Evolutionary conservation across 2,797 vertebrate species (phyloP).

Genomic region (Halcyon smyrnensis): DNA sequence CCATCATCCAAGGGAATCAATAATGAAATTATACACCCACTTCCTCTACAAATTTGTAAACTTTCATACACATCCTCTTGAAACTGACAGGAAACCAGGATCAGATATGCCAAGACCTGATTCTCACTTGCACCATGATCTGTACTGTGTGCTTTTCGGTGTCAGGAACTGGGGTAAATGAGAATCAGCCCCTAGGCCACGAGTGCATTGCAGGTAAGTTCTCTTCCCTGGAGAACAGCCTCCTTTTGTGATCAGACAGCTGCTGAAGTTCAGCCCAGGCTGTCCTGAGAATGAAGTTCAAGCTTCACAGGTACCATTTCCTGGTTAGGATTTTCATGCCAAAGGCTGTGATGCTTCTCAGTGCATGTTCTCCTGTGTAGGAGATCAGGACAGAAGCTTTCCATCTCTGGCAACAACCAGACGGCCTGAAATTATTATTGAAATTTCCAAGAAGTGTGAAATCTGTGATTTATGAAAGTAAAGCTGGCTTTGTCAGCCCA

Average conservation of each 20-base stretch:
- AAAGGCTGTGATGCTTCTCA: neutral
- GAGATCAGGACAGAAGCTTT: neutral
- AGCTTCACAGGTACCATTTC: neutral
- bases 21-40: constrained; percentile 34
- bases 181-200: neutral
- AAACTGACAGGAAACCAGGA: constrained; percentile 5
- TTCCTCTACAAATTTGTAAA: constrained; percentile 52
- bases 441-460: neutral
- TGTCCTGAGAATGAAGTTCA: neutral
- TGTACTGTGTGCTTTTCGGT: neutral
- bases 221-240: neutral
- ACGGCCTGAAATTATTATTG: neutral
- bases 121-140: neutral
- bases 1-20: neutral
- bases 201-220: neutral
- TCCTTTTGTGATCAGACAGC: neutral
- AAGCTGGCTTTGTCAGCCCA: neutral
- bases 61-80: neutral
- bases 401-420: neutral
- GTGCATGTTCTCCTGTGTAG: neutral
- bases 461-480: neutral
- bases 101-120: neutral
- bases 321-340: fast-evolving
- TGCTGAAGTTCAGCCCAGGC: neutral
- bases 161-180: neutral